phyloP scores from a whole-genome alignment of 2,113 vertebrate species.

The Phyllostomus discolor region DNA sequence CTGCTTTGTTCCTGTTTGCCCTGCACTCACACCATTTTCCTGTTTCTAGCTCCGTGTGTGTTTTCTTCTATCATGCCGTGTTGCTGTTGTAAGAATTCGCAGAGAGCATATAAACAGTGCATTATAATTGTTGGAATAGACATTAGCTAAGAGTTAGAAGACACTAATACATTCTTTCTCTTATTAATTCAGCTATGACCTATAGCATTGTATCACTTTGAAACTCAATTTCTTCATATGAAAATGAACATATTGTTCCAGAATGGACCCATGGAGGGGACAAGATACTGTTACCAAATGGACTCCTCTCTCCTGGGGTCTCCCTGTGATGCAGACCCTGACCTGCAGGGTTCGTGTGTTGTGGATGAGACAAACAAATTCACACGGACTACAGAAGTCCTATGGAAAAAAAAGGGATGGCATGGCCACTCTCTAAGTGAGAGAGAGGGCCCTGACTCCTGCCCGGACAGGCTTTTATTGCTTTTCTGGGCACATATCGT shows the following conservation, averaged over 20 bases:
- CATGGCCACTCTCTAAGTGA: too few species aligned
- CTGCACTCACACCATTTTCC: neutral
- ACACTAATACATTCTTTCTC: neutral
- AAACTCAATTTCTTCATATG: neutral
- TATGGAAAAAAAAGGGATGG: too few species aligned
- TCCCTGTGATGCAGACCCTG: too few species aligned
- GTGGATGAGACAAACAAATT: too few species aligned
- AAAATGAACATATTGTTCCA: neutral
- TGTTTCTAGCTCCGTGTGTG: neutral
- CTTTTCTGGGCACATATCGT: too few species aligned
- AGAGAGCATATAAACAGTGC: neutral
- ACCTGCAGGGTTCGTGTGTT: too few species aligned
- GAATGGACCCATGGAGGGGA: too few species aligned
- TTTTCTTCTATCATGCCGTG: neutral
- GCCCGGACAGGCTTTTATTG: too few species aligned
- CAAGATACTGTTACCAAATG: too few species aligned
- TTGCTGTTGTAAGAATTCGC: neutral
- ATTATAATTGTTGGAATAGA: conserved; percentile 25
- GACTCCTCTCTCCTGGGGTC: too few species aligned
- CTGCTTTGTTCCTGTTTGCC: neutral
- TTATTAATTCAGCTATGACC: neutral
- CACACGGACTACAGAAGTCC: too few species aligned
- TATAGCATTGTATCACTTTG: conserved; percentile 5
- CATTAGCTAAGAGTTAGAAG: neutral
- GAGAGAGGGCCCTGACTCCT: too few species aligned